Evolutionary conservation across 1,140 invertebrate genomes (phyloP).

Genomic region (Mactra quadrangularis): DNA sequence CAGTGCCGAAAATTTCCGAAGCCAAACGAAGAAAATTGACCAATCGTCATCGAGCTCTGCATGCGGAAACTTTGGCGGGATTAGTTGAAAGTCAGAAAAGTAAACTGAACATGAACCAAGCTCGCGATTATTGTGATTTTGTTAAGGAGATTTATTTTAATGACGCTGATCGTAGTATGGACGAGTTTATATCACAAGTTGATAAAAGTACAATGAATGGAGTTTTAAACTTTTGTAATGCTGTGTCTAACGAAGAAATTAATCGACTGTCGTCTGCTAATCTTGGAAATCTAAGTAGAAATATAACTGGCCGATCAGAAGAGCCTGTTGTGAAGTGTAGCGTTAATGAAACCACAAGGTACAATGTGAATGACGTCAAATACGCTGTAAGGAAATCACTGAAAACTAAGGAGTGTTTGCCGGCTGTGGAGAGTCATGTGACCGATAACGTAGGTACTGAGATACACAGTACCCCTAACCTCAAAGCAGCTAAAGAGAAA

Average conservation of each 20-base stretch:
- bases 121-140: conserved; percentile 31
- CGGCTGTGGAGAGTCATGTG: neutral
- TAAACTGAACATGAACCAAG: neutral
- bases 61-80: conserved; percentile 6
- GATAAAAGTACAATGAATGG: conserved; percentile 13
- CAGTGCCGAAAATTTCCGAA: conserved; percentile 48
- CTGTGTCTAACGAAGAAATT: too few species aligned
- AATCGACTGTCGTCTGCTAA: neutral
- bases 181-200: conserved; percentile 41
- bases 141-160: conserved; percentile 56
- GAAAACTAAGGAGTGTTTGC: neutral
- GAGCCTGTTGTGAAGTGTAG: neutral
- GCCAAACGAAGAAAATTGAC: conserved; percentile 50
- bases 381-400: conserved; percentile 30
- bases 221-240: neutral
- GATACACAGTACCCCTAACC: too few species aligned
- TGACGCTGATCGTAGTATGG: conserved; percentile 37
- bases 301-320: neutral
- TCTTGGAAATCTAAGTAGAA: neutral
- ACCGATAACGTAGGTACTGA: too few species aligned
- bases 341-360: neutral
- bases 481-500: neutral
- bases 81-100: neutral
- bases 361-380: conserved; percentile 24
- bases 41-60: conserved; percentile 8